phyloP scores from a whole-genome alignment of 2,888 invertebrate genomes.

The Heterodera filipjevi region DNA sequence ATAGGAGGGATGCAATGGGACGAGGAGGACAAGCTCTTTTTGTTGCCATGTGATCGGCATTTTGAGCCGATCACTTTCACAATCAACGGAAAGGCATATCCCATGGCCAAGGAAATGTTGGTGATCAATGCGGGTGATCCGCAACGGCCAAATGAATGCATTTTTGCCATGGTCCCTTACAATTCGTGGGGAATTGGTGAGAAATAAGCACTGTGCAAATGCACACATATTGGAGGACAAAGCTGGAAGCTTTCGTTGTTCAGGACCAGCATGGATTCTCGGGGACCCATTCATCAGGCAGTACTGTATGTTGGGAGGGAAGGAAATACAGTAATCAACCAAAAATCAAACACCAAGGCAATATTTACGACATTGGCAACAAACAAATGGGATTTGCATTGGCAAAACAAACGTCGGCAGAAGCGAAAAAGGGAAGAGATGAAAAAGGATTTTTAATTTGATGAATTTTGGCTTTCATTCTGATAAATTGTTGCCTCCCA shows the following conservation, averaged over 20 bases:
- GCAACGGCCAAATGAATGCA: conserved; percentile 4
- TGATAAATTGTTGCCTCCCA: not conserved
- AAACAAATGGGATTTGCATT: conserved; percentile 48
- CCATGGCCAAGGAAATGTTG: conserved; percentile 37
- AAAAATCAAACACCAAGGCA: conserved; percentile 20
- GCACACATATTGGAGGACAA: not conserved
- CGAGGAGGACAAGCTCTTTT: conserved; percentile 45
- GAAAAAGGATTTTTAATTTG: not conserved
- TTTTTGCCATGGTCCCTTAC: conserved; percentile 24
- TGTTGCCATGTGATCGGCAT: conserved; percentile 51
- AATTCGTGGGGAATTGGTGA: not conserved
- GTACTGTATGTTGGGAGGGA: conserved; percentile 26
- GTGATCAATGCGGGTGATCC: conserved; percentile 29
- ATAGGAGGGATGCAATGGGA: conserved; percentile 50
- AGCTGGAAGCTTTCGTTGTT: not conserved
- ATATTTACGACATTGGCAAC: conserved; percentile 52
- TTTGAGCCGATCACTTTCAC: conserved; percentile 50
- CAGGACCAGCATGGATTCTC: conserved; percentile 35
- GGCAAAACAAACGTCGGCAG: conserved; percentile 10
- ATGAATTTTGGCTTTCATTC: too few species aligned
- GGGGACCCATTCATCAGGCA: conserved; percentile 41
- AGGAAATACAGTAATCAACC: not conserved
- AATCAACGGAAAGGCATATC: conserved; percentile 49
- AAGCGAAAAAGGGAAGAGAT: not conserved
- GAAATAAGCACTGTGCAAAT: not conserved